These are phyloP conservation scores for Paracentrotus lividus DNA, from an alignment of 53 echinoderm and acorn worm genomes.

Conservation along the genomic window DNA sequence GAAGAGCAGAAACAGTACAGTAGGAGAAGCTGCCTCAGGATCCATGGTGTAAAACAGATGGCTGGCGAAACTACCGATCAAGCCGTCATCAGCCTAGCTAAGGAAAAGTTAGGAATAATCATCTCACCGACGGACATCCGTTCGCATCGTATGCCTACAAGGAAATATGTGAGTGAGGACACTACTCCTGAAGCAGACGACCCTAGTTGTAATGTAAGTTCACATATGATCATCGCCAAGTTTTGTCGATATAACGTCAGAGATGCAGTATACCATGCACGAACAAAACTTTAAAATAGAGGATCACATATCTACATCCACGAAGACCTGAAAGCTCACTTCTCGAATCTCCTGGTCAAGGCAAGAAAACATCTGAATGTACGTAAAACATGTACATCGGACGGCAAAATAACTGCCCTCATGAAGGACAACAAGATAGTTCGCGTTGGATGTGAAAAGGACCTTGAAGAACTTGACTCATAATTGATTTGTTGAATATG, in stretches of 20 bases:
- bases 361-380: background rate
- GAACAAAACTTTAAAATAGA: constrained; percentile 20
- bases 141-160: constrained; percentile 13
- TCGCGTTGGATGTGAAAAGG: background rate
- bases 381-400: constrained; percentile 11
- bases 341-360: background rate
- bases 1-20: background rate
- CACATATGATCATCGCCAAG: background rate
- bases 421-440: constrained; percentile 37
- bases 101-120: constrained; percentile 22
- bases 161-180: too few species aligned
- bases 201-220: background rate
- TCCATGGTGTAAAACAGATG: background rate
- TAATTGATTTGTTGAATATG: too few species aligned
- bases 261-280: constrained; percentile 46
- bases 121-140: background rate
- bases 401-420: constrained; percentile 35
- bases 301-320: constrained; percentile 33
- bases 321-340: background rate
- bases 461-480: too few species aligned
- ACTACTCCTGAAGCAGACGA: too few species aligned
- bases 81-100: background rate
- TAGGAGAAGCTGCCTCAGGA: background rate
- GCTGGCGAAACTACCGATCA: background rate
- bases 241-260: constrained; percentile 22